Evolutionary conservation across 2,113 vertebrate genomes (phyloP).

Genomic region (Telmatochromis sp.): DNA sequence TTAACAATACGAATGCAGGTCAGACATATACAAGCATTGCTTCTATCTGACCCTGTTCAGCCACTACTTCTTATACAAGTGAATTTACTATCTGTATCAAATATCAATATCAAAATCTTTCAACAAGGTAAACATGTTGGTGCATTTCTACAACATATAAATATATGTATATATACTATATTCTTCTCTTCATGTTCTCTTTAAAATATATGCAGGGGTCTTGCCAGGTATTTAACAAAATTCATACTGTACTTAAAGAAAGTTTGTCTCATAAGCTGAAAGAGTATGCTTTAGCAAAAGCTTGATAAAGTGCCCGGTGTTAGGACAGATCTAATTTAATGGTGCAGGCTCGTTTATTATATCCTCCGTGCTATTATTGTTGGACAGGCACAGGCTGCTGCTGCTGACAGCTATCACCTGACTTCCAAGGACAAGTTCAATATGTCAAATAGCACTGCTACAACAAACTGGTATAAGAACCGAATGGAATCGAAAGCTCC

Average conservation of each 20-base stretch:
- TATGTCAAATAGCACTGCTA: neutral
- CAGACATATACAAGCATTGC: neutral
- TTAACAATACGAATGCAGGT: neutral
- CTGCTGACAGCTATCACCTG: neutral
- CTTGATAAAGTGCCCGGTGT: neutral
- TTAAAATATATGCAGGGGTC: neutral
- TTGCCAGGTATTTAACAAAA: neutral
- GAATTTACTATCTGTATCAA: neutral
- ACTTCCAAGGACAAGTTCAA: constrained; percentile 20
- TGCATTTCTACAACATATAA: neutral
- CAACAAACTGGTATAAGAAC: neutral
- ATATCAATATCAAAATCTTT: neutral
- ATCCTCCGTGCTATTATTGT: neutral
- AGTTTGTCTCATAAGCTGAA: neutral
- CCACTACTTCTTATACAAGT: neutral
- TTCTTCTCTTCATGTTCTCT: neutral
- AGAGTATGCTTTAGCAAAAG: neutral
- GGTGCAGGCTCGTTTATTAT: neutral
- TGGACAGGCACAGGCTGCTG: neutral
- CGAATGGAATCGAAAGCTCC: neutral
- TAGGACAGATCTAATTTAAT: neutral
- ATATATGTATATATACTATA: neutral
- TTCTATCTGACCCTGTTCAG: neutral
- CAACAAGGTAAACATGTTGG: neutral
- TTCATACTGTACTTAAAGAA: neutral